Base-by-base conservation (phyloP, 1,140 invertebrate species). In the Fopius arisanus region DNA sequence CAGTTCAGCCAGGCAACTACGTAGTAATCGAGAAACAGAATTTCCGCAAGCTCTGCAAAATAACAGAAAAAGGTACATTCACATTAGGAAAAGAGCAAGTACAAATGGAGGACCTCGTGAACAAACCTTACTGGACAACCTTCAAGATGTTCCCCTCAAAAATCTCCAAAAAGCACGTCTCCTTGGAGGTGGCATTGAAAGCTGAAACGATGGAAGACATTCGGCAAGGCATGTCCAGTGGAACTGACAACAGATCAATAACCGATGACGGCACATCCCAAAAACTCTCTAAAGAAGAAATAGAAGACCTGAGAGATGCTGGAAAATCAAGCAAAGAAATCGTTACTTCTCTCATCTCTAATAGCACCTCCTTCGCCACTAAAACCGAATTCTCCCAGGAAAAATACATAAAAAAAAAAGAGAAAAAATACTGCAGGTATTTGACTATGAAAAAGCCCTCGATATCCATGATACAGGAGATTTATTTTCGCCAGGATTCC, bases 321-420 rank as follows among this genome's bases (percentile, higher is more conserved):
- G 93, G 94, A 21, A 88, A 91, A 19, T 93, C 91, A 70, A 94
- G 95, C 0, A 92, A 93, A 70, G 93, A 95, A 82, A 96, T 98
- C 72, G 92, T 98, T 33, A 93, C 92, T 71, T 93, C 93, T 54
- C 88, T 99, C 3, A 93, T 98, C 43, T 93, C 93, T 75, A 97
- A 97, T 83, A 98, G 96, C 48, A 93, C 92, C 73, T 96, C 96
- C 9, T 96, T 96, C 86, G 89, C 91, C 28, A 89, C 90, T 31
- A 98, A 97, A 90, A 98, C 96, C 0, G 95, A 95, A 80, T 98
- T 93, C 84, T 95, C 96, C 0, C 96, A 98, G 86, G 94, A 96
- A 78, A 98, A 98, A 84, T 98, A 98, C 84, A 90, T 98, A 6
- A 94, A 93, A 63, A 98, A 98, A 83, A 98, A 98, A 85, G 94